Conservation (phyloP, 1,140 invertebrate genomes). For the Dinothrombium tinctorium region DNA sequence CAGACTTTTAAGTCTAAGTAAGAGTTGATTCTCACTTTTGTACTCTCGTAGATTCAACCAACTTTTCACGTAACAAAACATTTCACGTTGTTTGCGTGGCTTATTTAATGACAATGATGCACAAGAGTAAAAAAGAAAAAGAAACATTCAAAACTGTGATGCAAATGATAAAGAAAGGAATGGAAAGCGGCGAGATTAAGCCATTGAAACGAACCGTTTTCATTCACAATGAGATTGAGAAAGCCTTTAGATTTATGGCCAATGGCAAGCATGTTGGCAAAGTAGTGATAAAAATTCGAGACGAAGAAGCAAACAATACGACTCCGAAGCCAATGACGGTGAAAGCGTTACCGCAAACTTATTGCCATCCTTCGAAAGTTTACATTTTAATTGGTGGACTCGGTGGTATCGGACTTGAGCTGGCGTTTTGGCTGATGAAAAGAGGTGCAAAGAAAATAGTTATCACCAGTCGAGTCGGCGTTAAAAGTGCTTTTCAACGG, state of each 20-base stretch:
- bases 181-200: slow-evolving; percentile 51
- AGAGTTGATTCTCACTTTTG: no score
- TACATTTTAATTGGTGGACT: slow-evolving; percentile 74
- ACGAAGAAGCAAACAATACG: slow-evolving; percentile 12
- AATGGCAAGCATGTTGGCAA: slow-evolving; percentile 90
- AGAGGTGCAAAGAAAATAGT: slow-evolving; percentile 61
- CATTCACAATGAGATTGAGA: slow-evolving; percentile 57
- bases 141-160: no score
- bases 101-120: no score
- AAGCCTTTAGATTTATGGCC: slow-evolving; percentile 85
- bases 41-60: no score
- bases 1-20: no score
- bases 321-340: slow-evolving; percentile 4
- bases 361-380: slow-evolving; percentile 54
- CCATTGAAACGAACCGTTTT: slow-evolving; percentile 61
- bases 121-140: no score
- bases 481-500: slow-evolving; percentile 61
- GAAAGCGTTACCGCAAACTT: slow-evolving; percentile 42
- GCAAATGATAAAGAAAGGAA: slow-evolving; percentile 46
- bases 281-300: slow-evolving; percentile 33
- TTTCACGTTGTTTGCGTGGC: no score
- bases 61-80: no score
- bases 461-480: slow-evolving; percentile 60
- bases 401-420: slow-evolving; percentile 79
- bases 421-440: slow-evolving; percentile 66